Percentiles rank a stretch among this genome's conserved stretches.
Evolutionary conservation across 1,140 invertebrate genomes (phyloP).

Genomic region (Agraylea sexmaculata): DNA sequence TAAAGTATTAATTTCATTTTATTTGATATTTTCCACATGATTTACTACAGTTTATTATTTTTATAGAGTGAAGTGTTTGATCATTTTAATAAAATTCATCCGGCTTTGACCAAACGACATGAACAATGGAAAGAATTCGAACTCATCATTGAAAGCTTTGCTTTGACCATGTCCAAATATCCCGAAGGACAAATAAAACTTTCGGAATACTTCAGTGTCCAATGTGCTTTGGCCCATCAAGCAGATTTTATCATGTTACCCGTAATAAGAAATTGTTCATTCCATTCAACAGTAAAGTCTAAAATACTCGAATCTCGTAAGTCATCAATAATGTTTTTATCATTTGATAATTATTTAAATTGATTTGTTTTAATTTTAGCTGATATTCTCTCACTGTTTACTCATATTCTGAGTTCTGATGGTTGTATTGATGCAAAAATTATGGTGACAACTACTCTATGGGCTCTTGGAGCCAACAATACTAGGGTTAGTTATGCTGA

Average conservation of each 20-base stretch:
- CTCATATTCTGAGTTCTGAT: slow-evolving; percentile 10
- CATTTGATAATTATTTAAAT: neutral
- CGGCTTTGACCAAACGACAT: slow-evolving; percentile 18
- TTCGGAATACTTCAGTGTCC: slow-evolving; percentile 12
- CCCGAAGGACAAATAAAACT: slow-evolving; percentile 18
- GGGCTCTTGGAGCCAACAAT: slow-evolving; percentile 18
- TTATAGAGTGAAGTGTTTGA: slow-evolving; percentile 16
- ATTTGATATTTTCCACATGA: neutral
- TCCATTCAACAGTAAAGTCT: slow-evolving; percentile 13
- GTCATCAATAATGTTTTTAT: slow-evolving; percentile 2
- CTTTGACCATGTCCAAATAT: slow-evolving; percentile 10
- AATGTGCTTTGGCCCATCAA: slow-evolving; percentile 17
- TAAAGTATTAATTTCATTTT: slow-evolving; percentile 11
- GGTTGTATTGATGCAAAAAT: slow-evolving; percentile 11
- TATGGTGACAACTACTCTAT: slow-evolving; percentile 13
- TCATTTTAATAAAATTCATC: slow-evolving; percentile 18
- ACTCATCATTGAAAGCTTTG: slow-evolving; percentile 15
- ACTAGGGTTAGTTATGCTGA: slow-evolving; percentile 12
- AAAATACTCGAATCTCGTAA: slow-evolving; percentile 16
- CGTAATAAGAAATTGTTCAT: slow-evolving; percentile 16
- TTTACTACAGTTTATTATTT: too few relatives aligned
- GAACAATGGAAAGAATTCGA: slow-evolving; percentile 17
- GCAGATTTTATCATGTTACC: slow-evolving; percentile 14
- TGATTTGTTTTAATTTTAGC: slow-evolving; percentile 14
- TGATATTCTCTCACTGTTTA: slow-evolving; percentile 16